A percentile compares a stretch with the other conserved stretches of the same genome.
These are phyloP conservation scores for Syngnathus rostellatus DNA, from an alignment of 2,797 vertebrate genomes.

Conservation along the genomic window DNA sequence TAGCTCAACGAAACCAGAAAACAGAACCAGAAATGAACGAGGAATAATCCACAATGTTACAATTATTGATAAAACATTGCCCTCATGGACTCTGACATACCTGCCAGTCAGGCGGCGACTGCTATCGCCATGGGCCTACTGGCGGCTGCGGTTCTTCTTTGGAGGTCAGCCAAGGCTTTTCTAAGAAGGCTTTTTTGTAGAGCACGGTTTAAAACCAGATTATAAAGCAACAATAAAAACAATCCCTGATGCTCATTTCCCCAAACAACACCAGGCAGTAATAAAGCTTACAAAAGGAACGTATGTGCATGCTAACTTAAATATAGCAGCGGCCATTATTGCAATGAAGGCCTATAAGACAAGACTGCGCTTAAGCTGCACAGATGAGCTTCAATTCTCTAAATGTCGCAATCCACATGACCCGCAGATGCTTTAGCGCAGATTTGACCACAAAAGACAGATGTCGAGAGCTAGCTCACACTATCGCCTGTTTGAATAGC, in stretches of 20 bases:
- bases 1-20: background rate
- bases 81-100: background rate
- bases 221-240: slow-evolving; percentile 69
- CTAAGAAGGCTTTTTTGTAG: slow-evolving; percentile 58
- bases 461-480: slow-evolving; percentile 49
- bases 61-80: too few species aligned
- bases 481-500: slow-evolving; percentile 57
- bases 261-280: slow-evolving; percentile 49
- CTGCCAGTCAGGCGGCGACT: background rate
- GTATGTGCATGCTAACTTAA: slow-evolving; percentile 4
- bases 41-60: background rate
- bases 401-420: slow-evolving; percentile 62
- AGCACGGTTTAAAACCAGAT: slow-evolving; percentile 77
- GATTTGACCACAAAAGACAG: slow-evolving; percentile 71
- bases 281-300: slow-evolving; percentile 43
- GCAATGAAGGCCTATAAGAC: slow-evolving; percentile 23
- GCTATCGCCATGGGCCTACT: slow-evolving; percentile 37
- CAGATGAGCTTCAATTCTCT: slow-evolving; percentile 63
- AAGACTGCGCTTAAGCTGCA: slow-evolving; percentile 46
- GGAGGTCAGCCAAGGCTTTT: slow-evolving; percentile 47
- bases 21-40: background rate
- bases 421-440: slow-evolving; percentile 59
- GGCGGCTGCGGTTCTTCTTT: slow-evolving; percentile 33
- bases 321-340: slow-evolving; percentile 20
- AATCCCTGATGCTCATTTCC: slow-evolving; percentile 59